Evolutionary conservation across 2,797 vertebrate genomes (phyloP).

Genomic region (Acipenser transmontanus): DNA sequence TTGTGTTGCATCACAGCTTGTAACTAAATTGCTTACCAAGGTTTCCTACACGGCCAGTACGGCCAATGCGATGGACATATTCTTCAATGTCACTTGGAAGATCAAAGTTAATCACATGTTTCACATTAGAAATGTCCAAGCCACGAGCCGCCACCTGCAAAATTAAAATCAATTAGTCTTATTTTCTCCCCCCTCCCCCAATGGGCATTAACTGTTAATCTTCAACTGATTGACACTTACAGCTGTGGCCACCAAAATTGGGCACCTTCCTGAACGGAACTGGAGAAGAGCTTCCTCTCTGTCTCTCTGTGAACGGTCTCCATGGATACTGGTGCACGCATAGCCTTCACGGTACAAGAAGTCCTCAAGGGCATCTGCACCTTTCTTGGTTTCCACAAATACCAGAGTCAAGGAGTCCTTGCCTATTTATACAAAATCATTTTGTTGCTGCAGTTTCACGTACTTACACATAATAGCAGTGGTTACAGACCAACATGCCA

Average conservation of each 20-base stretch:
- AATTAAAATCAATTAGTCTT: slow-evolving; percentile 10
- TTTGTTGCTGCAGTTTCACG: too few species aligned
- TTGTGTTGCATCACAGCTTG: background rate
- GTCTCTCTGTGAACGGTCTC: slow-evolving; percentile 92
- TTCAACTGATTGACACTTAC: slow-evolving; percentile 54
- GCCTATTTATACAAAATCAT: slow-evolving; percentile 49
- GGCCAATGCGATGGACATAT: slow-evolving; percentile 96
- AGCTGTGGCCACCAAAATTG: slow-evolving; percentile 94
- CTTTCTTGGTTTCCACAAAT: slow-evolving; percentile 97
- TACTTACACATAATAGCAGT: too few species aligned
- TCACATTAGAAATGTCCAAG: slow-evolving; percentile 87
- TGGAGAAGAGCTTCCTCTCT: slow-evolving; percentile 91
- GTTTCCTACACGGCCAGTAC: slow-evolving; percentile 95
- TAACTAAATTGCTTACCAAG: slow-evolving; percentile 61
- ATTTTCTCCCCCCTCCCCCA: too few species aligned
- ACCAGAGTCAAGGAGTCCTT: slow-evolving; percentile 93
- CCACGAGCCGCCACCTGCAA: slow-evolving; percentile 89
- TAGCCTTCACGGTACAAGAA: slow-evolving; percentile 93
- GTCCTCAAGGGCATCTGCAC: slow-evolving; percentile 89
- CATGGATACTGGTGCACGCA: slow-evolving; percentile 95
- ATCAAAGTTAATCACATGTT: slow-evolving; percentile 97
- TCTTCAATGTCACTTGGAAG: slow-evolving; percentile 97
- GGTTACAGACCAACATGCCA: too few species aligned
- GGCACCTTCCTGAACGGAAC: slow-evolving; percentile 93
- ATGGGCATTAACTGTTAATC: background rate